Evolutionary conservation across 2,888 invertebrate species (phyloP).

Genomic region (Caenorhabditis doughertyi): DNA sequence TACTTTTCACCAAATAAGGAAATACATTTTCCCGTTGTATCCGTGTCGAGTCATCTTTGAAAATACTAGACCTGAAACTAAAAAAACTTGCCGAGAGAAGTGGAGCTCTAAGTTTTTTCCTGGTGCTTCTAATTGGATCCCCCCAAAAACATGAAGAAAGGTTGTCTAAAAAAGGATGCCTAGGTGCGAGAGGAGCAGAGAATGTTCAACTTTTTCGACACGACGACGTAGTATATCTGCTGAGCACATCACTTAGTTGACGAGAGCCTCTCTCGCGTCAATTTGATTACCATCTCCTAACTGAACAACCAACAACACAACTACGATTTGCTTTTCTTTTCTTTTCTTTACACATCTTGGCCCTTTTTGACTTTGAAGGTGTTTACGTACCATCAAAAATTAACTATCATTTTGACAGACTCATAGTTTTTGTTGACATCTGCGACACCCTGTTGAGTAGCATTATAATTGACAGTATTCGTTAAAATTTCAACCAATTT

Average conservation of each 20-base stretch:
- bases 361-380: not conserved
- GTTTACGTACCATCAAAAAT: not conserved
- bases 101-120: not conserved
- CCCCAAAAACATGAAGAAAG: not conserved
- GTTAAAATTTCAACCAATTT: slow-evolving; percentile 24
- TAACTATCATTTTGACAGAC: not conserved
- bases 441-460: not conserved
- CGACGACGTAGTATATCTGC: slow-evolving; percentile 52
- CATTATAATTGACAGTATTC: slow-evolving; percentile 5
- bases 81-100: not conserved
- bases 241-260: slow-evolving; percentile 64
- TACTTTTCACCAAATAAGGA: not conserved
- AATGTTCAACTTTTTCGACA: slow-evolving; percentile 54
- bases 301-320: slow-evolving; percentile 65
- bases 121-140: slow-evolving; percentile 24
- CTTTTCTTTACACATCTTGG: slow-evolving; percentile 20
- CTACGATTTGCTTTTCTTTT: slow-evolving; percentile 57
- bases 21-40: not conserved
- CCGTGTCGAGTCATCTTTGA: not conserved
- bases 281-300: slow-evolving; percentile 69
- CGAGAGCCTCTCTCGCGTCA: slow-evolving; percentile 68
- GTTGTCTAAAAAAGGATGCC: slow-evolving; percentile 4
- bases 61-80: not conserved
- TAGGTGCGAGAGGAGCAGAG: slow-evolving; percentile 3
- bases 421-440: slow-evolving; percentile 11